Percentiles rank a stretch among this genome's conserved stretches.
These are phyloP conservation scores for Diadophis punctatus DNA, from an alignment of 2,113 vertebrate genomes.

Conservation along the genomic window DNA sequence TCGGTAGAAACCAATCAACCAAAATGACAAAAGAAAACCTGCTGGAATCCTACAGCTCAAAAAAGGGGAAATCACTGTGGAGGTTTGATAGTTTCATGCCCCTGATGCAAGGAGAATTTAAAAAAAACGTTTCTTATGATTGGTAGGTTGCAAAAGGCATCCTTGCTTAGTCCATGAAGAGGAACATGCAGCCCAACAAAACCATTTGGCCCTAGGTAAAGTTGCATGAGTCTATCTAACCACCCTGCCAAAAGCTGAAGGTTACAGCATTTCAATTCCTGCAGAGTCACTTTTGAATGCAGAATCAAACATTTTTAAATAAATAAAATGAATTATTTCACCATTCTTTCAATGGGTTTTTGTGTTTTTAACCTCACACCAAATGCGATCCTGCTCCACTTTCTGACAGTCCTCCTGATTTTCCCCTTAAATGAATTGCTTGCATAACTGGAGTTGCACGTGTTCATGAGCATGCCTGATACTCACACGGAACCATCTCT, in stretches of 20 bases:
- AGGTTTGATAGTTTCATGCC: not conserved
- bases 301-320: not conserved
- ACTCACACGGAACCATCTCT: not conserved
- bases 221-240: not conserved
- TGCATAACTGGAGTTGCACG: not conserved
- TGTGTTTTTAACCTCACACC: not conserved
- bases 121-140: not conserved
- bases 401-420: not conserved
- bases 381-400: not conserved
- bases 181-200: not conserved
- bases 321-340: not conserved
- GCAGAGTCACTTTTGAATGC: not conserved
- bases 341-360: not conserved
- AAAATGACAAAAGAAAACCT: not conserved
- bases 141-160: not conserved
- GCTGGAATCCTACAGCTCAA: not conserved
- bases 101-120: not conserved
- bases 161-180: not conserved
- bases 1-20: not conserved
- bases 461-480: not conserved
- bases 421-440: not conserved
- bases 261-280: not conserved
- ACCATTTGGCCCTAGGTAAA: not conserved
- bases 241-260: not conserved
- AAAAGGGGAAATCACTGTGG: not conserved